Conservation (phyloP, 1,140 invertebrate species). For the Cydia strobilella region DNA sequence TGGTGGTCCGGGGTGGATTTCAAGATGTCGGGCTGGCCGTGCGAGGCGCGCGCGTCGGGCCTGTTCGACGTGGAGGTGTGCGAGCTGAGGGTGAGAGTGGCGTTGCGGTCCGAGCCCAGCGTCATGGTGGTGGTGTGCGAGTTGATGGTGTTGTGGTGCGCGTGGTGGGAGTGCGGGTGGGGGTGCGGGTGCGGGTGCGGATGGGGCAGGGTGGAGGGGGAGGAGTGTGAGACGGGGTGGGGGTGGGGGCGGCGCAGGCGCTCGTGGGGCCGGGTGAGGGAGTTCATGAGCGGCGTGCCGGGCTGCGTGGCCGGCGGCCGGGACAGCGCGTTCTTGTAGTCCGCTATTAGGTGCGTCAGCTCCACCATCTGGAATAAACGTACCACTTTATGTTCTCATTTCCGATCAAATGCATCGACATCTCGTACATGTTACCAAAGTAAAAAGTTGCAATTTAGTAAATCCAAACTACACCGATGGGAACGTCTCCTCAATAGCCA, state of each 20-base stretch:
- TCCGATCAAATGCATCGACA: no score
- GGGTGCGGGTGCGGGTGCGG: conserved; percentile 45
- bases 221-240: conserved; percentile 53
- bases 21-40: conserved; percentile 88
- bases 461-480: no score
- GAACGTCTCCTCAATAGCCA: no score
- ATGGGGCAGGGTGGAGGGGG: conserved; percentile 67
- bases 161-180: conserved; percentile 47
- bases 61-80: conserved; percentile 71
- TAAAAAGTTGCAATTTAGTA: no score
- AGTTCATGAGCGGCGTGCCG: conserved; percentile 90
- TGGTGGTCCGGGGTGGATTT: conserved; percentile 92
- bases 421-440: no score
- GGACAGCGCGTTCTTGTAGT: conserved; percentile 94
- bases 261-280: conserved; percentile 86
- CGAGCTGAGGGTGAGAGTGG: conserved; percentile 39
- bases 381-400: background rate
- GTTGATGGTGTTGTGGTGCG: conserved; percentile 67
- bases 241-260: conserved; percentile 79
- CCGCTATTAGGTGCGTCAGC: conserved; percentile 94
- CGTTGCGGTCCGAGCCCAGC: conserved; percentile 85
- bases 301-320: conserved; percentile 77
- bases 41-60: conserved; percentile 62
- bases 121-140: conserved; percentile 78
- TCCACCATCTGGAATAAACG: conserved; percentile 86